Percentiles rank a stretch among this genome's conserved stretches.
phyloP scores from a whole-genome alignment of 37 sponge, comb jelly and placozoan genomes.

The Petrosia ficiformis region DNA sequence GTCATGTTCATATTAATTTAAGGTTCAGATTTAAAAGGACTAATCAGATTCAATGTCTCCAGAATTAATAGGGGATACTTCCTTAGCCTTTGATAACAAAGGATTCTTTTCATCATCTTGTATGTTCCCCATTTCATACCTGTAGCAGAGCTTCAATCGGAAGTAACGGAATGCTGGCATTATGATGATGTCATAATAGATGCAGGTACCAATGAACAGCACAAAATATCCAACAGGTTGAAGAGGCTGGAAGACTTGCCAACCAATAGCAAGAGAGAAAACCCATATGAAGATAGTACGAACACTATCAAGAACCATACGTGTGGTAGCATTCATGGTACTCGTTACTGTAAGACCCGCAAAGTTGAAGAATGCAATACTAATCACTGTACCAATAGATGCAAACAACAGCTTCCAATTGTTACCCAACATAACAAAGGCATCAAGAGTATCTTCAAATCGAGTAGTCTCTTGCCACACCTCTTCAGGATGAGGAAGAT shows the following conservation, averaged over 20 bases:
- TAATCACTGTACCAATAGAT: constrained; percentile 74
- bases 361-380: constrained; percentile 97
- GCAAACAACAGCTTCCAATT: constrained; percentile 49
- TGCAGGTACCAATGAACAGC: constrained; percentile 81
- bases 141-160: background rate
- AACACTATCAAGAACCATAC: constrained; percentile 91
- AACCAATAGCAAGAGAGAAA: constrained; percentile 73
- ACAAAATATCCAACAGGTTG: constrained; percentile 85
- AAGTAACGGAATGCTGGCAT: background rate
- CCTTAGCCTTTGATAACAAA: background rate
- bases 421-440: constrained; percentile 63
- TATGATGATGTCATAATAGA: constrained; percentile 89
- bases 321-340: constrained; percentile 85
- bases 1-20: background rate
- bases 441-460: constrained; percentile 93
- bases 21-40: too few species aligned
- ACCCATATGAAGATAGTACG: constrained; percentile 94
- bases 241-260: constrained; percentile 82
- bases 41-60: too few species aligned
- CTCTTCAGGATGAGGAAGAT: constrained; percentile 56
- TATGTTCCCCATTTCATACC: background rate
- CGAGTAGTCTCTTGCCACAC: constrained; percentile 72
- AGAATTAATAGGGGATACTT: too few species aligned
- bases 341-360: constrained; percentile 91
- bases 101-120: constrained; percentile 2